Conservation (phyloP, 2,888 invertebrate species). For the Plagodis dolabraria region DNA sequence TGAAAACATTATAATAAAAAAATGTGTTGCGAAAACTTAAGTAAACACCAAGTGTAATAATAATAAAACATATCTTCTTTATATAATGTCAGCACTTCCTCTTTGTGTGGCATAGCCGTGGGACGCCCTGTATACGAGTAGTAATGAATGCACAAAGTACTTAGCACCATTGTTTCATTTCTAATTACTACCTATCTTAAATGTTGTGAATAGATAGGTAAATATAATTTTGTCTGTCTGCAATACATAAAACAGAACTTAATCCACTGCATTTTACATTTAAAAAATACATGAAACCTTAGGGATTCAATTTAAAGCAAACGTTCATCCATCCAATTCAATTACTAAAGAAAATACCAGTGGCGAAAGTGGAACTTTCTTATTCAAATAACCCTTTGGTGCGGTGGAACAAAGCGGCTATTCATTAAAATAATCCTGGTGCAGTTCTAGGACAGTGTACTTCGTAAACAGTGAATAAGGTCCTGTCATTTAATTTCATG, state of each 20-base stretch:
- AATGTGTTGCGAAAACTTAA: too few relatives aligned
- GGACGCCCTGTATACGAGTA: too few relatives aligned
- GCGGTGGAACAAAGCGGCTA: slow-evolving; percentile 70
- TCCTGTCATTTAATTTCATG: neutral
- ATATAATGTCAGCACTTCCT: too few relatives aligned
- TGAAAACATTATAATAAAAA: too few relatives aligned
- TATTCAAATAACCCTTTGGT: slow-evolving; percentile 75
- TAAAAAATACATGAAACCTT: slow-evolving; percentile 34
- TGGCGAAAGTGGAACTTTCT: slow-evolving; percentile 72
- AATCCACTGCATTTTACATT: slow-evolving; percentile 27
- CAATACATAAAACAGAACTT: slow-evolving; percentile 16
- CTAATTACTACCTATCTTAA: too few relatives aligned
- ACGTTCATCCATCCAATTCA: slow-evolving; percentile 71
- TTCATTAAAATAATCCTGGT: slow-evolving; percentile 74
- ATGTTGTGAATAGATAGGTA: too few relatives aligned
- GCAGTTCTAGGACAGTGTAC: slow-evolving; percentile 20
- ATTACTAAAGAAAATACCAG: slow-evolving; percentile 74
- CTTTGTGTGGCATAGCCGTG: too few relatives aligned
- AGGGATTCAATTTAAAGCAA: slow-evolving; percentile 50
- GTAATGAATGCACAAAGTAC: too few relatives aligned
- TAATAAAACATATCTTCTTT: too few relatives aligned
- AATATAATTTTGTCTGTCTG: neutral
- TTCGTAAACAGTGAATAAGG: slow-evolving; percentile 4
- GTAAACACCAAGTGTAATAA: too few relatives aligned
- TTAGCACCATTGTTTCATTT: too few relatives aligned